Evolutionary conservation across 2,113 vertebrate species (phyloP), one percentile per base, ranked within the genome.

Genomic region (Aldabrachelys gigantea): DNA sequence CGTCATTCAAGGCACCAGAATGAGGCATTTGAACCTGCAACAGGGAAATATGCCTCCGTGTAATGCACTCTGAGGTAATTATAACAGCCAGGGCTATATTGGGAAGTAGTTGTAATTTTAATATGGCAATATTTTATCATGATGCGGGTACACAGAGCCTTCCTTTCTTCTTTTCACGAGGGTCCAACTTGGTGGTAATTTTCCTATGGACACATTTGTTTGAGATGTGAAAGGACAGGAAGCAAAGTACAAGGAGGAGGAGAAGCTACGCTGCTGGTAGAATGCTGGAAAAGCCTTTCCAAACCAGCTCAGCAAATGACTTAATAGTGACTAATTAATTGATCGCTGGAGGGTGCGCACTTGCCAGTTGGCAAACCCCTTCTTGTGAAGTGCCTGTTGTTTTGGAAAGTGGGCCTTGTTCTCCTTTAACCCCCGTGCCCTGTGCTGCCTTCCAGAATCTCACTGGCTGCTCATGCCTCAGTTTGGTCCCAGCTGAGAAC

Each of bases 401-500:
- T 56, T 53, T 53, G 85, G 41, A 80, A 44, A 3, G 0, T 1
- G 5, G 69, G 89, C 57, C 5, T 89, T 4, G 2, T 27, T 84
- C n/a, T 72, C 50, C 80, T 85, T 95, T 95, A 89, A 90, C 65
- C 88, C 35, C 13, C 21, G 69, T 22, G 54, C 47, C 44, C 2
- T 92, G 52, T 96, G 47, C 85, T 98, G 54, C 76, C 75, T 96
- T 95, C 22, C 98, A 99, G 99, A 99, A 99, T 95, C 98, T 99
- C 98, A 99, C 99, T 0, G 98, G 98, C 93, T 99, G 99, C 44
- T 79, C 98, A 0, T 99, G 99, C 95, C 98, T 99, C 95, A 98
- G 98, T 49, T 90, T 97, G 0, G 96, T 99, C 81, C 98, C 97
- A 5, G 95, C 97, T 1, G 95, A 97, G 94, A 98, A 98, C 0